A percentile compares a stretch with the other conserved stretches of the same genome.
Evolutionary conservation across 2,888 invertebrate species (phyloP).

Genomic region (Metalampra italica): DNA sequence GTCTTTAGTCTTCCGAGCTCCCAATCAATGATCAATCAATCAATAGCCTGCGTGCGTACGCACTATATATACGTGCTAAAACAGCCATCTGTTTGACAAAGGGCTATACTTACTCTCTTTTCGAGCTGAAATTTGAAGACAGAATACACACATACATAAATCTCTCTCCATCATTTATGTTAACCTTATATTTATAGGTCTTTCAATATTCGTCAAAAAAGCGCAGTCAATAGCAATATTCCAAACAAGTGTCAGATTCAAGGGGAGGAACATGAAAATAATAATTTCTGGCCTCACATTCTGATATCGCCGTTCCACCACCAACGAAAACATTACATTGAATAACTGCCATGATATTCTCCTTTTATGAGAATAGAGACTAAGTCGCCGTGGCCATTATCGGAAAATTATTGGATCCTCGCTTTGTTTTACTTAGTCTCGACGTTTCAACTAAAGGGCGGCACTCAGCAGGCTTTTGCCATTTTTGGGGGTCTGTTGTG

Average conservation of each 20-base stretch:
- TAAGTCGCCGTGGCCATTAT: constrained; percentile 38
- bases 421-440: constrained; percentile 34
- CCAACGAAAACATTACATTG: constrained; percentile 29
- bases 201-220: not conserved
- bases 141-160: too few species aligned
- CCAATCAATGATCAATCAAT: too few species aligned
- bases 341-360: constrained; percentile 30
- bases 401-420: constrained; percentile 38
- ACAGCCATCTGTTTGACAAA: too few species aligned
- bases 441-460: constrained; percentile 11
- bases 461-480: not conserved
- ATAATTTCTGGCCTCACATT: constrained; percentile 9
- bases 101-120: too few species aligned
- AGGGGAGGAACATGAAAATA: constrained; percentile 13
- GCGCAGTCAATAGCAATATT: constrained; percentile 14
- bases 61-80: too few species aligned
- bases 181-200: too few species aligned
- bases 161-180: too few species aligned
- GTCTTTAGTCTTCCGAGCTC: too few species aligned
- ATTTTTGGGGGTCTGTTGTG: not conserved
- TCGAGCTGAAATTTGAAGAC: too few species aligned
- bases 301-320: constrained; percentile 20
- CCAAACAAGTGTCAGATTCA: constrained; percentile 10
- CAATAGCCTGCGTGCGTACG: too few species aligned
- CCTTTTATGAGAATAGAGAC: constrained; percentile 25